Evolutionary conservation across 2,888 invertebrate species (phyloP), one percentile per base, ranked within the genome.

Genomic region (Drosophila paranaensis): DNA sequence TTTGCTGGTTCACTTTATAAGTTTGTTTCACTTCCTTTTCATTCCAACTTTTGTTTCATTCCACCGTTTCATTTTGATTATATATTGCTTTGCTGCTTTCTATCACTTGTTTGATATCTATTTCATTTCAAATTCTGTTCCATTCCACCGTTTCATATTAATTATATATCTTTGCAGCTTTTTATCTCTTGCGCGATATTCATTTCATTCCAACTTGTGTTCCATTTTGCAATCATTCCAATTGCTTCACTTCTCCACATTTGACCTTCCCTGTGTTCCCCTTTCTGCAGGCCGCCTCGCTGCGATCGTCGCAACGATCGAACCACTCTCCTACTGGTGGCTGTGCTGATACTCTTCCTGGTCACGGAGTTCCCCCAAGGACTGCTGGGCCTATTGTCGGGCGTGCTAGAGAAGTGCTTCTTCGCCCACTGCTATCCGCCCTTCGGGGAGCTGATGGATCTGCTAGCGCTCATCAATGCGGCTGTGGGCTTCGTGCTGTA

Each of bases 401-500:
- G 95, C 0, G 93, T 96, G 58, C 92, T 95, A 53, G 94, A 95
- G 14, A 92, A 95, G 90, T 95, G 95, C 70, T 97, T 98, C 92
- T 97, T 97, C 90, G 93, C 94, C 58, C 94, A 95, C 39, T 97
- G 97, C 92, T 98, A 98, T 93, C 94, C 95, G 75, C 94, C 95
- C 51, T 95, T 97, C 74, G 97, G 97, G 1, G 98, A 98, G 91
- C 91, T 98, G 62, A 96, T 98, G 95, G 98, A 98, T 93, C 95
- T 97, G 70, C 93, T 98, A 89, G 98, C 98, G 0, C 94, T 98
- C 66, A 93, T 97, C 82, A 98, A 98, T 92, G 97, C 98, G 10
- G 97, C 97, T 0, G 96, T 98, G 67, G 98, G 98, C 93, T 98
- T 98, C 90, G 96, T 98, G 61, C 94, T 98, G 48, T 98, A 98